These are phyloP conservation scores for Bursaphelenchus mucronatus DNA, from an alignment of 1,140 invertebrate species.

Conservation along the genomic window DNA sequence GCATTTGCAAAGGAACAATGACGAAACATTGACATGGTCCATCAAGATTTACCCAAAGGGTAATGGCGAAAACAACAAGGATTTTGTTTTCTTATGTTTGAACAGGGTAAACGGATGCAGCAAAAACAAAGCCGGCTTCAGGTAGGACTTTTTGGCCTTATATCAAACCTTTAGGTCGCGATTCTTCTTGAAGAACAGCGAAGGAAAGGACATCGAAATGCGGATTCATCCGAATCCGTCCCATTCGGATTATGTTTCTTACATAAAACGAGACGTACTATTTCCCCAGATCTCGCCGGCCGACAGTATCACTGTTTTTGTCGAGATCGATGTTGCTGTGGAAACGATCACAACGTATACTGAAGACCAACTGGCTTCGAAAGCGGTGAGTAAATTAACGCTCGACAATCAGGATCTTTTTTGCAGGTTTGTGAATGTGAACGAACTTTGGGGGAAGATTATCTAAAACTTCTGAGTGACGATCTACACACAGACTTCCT, in stretches of 20 bases:
- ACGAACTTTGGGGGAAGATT: slow-evolving; percentile 51
- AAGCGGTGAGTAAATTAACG: slow-evolving; percentile 25
- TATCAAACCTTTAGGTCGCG: slow-evolving; percentile 41
- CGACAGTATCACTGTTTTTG: slow-evolving; percentile 57
- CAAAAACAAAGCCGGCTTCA: slow-evolving; percentile 59
- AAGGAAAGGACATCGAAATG: slow-evolving; percentile 59
- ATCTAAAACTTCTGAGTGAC: slow-evolving; percentile 50
- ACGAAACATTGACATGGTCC: slow-evolving; percentile 58
- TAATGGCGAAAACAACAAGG: slow-evolving; percentile 59
- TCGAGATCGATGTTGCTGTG: slow-evolving; percentile 61
- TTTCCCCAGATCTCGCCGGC: slow-evolving; percentile 59
- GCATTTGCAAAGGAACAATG: slow-evolving; percentile 45
- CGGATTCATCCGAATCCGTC: slow-evolving; percentile 60
- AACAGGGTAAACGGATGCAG: slow-evolving; percentile 48
- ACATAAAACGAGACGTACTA: slow-evolving; percentile 59
- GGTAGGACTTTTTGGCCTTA: slow-evolving; percentile 28
- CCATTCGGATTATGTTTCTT: slow-evolving; percentile 60
- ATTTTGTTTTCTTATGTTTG: slow-evolving; percentile 59
- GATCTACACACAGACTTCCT: slow-evolving; percentile 54
- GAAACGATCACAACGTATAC: slow-evolving; percentile 55
- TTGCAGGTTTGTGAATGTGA: slow-evolving; percentile 36
- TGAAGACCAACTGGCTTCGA: slow-evolving; percentile 35
- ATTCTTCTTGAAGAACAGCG: slow-evolving; percentile 57
- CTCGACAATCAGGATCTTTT: neutral
- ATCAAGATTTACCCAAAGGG: slow-evolving; percentile 61